These are phyloP conservation scores for Epistrophella euchroma DNA, from an alignment of 2,888 invertebrate species.

Conservation along the genomic window DNA sequence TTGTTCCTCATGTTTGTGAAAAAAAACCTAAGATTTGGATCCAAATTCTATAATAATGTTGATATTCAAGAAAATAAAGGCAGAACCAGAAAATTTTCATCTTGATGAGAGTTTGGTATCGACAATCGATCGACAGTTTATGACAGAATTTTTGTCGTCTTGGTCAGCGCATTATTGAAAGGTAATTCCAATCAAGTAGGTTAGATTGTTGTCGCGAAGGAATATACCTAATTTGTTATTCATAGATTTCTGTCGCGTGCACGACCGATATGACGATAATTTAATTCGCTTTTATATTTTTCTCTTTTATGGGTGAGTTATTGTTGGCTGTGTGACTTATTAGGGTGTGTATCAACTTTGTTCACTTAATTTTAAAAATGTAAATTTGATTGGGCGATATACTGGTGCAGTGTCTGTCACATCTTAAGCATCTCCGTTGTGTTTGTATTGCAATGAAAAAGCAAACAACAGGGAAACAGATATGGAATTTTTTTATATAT, in stretches of 20 bases:
- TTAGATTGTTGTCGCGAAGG: conserved; percentile 49
- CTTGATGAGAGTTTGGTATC: conserved; percentile 53
- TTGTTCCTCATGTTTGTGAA: neutral
- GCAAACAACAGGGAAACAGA: no score
- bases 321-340: conserved; percentile 10
- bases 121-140: conserved; percentile 52
- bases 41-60: conserved; percentile 9
- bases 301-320: conserved; percentile 36
- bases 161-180: conserved; percentile 53
- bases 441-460: no score
- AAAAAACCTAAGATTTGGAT: conserved; percentile 2
- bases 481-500: no score
- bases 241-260: conserved; percentile 24
- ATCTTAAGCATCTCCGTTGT: neutral
- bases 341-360: conserved; percentile 45
- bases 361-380: conserved; percentile 31
- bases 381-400: conserved; percentile 38
- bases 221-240: conserved; percentile 47
- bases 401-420: neutral
- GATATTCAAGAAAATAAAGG: conserved; percentile 4
- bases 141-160: conserved; percentile 52
- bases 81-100: conserved; percentile 11
- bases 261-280: conserved; percentile 40
- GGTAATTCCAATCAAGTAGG: conserved; percentile 28
- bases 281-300: conserved; percentile 40